Conservation (phyloP, 2,888 invertebrate genomes). For the Pharmacophagus antenor region DNA sequence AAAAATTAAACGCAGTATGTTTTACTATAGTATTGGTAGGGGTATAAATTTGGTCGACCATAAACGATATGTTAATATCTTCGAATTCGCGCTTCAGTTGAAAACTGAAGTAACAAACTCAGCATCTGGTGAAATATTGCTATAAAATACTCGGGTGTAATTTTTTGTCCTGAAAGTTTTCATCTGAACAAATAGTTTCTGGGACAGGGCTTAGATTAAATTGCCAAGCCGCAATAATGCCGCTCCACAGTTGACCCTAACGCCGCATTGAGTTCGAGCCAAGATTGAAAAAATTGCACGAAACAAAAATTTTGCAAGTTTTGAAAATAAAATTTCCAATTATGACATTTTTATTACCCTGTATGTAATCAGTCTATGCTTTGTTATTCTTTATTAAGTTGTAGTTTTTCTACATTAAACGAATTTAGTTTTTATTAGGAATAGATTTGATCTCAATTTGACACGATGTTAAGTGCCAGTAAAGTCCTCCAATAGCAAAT, state of each 20-base stretch:
- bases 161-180: conserved; percentile 1
- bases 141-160: conserved; percentile 2
- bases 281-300: conserved; percentile 12
- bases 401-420: background rate
- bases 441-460: too few species aligned
- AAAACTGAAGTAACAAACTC: background rate
- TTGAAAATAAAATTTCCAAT: conserved; percentile 14
- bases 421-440: background rate
- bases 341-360: conserved; percentile 12
- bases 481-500: too few species aligned
- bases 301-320: conserved; percentile 14
- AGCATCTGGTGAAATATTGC: conserved; percentile 1
- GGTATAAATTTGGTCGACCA: too few species aligned
- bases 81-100: too few species aligned
- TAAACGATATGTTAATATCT: too few species aligned
- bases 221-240: conserved; percentile 20
- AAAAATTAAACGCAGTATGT: too few species aligned
- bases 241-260: conserved; percentile 20
- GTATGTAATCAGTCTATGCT: background rate
- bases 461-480: too few species aligned
- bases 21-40: too few species aligned
- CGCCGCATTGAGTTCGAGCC: conserved; percentile 20
- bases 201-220: conserved; percentile 18
- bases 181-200: conserved; percentile 16
- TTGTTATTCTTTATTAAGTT: background rate